phyloP scores from a whole-genome alignment of 2,797 vertebrate genomes.

The Sebastes steindachneri region DNA sequence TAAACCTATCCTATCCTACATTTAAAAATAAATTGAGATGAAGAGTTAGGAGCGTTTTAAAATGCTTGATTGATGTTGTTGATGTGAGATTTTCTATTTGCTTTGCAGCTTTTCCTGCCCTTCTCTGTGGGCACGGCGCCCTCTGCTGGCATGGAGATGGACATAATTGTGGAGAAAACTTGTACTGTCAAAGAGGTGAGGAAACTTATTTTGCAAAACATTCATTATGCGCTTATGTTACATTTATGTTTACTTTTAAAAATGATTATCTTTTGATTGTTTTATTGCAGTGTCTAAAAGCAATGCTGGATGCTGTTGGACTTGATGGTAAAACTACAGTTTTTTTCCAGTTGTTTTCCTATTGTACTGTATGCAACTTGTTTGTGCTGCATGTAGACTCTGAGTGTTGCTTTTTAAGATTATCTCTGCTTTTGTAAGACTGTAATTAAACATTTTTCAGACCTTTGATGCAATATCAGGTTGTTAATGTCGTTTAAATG shows the following conservation, averaged over 20 bases:
- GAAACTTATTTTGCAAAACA: background rate
- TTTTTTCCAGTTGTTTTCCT: background rate
- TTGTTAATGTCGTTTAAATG: background rate
- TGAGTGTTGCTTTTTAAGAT: background rate
- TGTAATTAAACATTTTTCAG: background rate
- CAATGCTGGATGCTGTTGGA: constrained; percentile 87
- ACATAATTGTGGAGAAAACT: constrained; percentile 88
- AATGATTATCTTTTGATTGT: background rate
- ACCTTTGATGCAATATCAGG: background rate
- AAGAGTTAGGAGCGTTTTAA: background rate
- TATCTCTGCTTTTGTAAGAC: background rate
- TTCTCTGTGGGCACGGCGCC: constrained; percentile 84
- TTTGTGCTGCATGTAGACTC: background rate
- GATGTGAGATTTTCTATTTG: constrained; percentile 1
- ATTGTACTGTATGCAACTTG: background rate
- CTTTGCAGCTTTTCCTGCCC: constrained; percentile 89
- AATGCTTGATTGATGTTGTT: constrained; percentile 27
- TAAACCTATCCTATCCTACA: background rate
- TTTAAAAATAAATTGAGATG: constrained; percentile 1
- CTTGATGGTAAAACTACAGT: constrained; percentile 86
- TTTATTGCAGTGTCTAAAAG: constrained; percentile 87
- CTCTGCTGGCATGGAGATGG: constrained; percentile 85
- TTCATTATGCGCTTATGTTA: background rate
- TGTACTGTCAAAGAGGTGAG: constrained; percentile 89
- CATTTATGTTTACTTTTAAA: background rate